A percentile compares a stretch with the other conserved stretches of the same genome.
Conservation (phyloP, 2,888 invertebrate species). For the Agrochola circellaris region DNA sequence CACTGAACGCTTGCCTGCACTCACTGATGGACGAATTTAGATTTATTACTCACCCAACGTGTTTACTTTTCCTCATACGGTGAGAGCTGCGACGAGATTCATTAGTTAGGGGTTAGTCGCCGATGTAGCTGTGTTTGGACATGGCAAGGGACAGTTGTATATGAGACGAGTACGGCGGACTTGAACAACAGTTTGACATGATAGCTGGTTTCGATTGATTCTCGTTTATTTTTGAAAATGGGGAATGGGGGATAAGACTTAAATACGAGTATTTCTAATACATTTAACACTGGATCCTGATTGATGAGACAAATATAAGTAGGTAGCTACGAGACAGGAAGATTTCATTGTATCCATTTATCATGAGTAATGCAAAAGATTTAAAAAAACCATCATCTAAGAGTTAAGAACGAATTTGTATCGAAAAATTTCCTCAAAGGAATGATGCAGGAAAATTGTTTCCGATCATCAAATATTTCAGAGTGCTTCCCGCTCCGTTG, state of each 20-base stretch:
- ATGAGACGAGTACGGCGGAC: slow-evolving; percentile 10
- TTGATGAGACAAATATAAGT: background rate
- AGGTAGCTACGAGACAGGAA: background rate
- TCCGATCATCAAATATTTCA: slow-evolving; percentile 34
- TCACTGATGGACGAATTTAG: slow-evolving; percentile 81
- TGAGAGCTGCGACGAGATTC: slow-evolving; percentile 68
- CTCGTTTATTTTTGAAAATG: background rate
- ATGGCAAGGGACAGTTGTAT: slow-evolving; percentile 16
- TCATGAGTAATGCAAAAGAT: slow-evolving; percentile 15
- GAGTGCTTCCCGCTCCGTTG: slow-evolving; percentile 32
- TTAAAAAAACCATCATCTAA: slow-evolving; percentile 25
- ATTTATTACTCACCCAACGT: slow-evolving; percentile 77
- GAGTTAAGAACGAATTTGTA: slow-evolving; percentile 28
- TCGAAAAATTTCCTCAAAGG: slow-evolving; percentile 10
- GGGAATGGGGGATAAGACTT: too few relatives aligned
- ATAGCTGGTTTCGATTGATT: background rate
- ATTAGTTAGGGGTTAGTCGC: slow-evolving; percentile 64
- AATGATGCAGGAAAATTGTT: slow-evolving; percentile 23
- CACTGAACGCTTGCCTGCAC: slow-evolving; percentile 74
- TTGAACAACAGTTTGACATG: slow-evolving; percentile 31
- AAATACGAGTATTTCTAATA: background rate
- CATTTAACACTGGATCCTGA: background rate
- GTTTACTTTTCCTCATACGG: slow-evolving; percentile 75
- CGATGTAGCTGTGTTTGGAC: slow-evolving; percentile 50
- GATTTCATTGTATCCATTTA: background rate